phyloP scores from a whole-genome alignment of 1,140 invertebrate genomes.

The Aleiodes sp. region DNA sequence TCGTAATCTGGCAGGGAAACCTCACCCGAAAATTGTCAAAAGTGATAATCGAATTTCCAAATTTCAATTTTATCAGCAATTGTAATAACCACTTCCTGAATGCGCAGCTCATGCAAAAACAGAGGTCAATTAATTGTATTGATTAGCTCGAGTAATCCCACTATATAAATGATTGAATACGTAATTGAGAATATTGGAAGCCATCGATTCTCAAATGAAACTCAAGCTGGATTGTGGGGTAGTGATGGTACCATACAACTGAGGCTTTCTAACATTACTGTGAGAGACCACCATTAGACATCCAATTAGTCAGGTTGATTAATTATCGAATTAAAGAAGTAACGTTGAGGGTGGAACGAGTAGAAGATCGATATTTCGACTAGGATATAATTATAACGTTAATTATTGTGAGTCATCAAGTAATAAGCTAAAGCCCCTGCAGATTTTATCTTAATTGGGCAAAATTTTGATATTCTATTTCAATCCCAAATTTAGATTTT shows the following conservation, averaged over 20 bases:
- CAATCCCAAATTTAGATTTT: background rate
- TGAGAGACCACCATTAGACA: slow-evolving; percentile 12
- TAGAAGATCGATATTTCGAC: background rate
- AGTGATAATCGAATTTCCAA: too few relatives aligned
- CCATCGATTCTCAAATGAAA: background rate
- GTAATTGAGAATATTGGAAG: background rate
- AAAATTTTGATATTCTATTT: background rate
- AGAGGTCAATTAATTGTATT: background rate
- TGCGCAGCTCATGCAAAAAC: background rate
- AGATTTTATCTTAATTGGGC: too few relatives aligned
- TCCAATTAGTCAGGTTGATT: slow-evolving; percentile 38
- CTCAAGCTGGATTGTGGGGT: background rate
- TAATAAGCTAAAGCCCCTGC: too few relatives aligned
- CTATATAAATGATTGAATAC: background rate
- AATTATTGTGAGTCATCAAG: too few relatives aligned
- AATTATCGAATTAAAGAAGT: slow-evolving; percentile 38
- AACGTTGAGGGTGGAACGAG: background rate
- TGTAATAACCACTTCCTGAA: too few relatives aligned
- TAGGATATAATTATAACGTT: too few relatives aligned
- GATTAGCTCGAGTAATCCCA: slow-evolving; percentile 14
- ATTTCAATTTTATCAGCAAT: too few relatives aligned
- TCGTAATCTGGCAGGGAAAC: too few relatives aligned
- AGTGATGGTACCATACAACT: slow-evolving; percentile 6
- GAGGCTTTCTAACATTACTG: background rate
- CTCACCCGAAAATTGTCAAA: too few relatives aligned